Percentiles rank a stretch among this genome's conserved stretches.
Conservation (phyloP, 2,113 vertebrate genomes). For the Corydoras maculifer region DNA sequence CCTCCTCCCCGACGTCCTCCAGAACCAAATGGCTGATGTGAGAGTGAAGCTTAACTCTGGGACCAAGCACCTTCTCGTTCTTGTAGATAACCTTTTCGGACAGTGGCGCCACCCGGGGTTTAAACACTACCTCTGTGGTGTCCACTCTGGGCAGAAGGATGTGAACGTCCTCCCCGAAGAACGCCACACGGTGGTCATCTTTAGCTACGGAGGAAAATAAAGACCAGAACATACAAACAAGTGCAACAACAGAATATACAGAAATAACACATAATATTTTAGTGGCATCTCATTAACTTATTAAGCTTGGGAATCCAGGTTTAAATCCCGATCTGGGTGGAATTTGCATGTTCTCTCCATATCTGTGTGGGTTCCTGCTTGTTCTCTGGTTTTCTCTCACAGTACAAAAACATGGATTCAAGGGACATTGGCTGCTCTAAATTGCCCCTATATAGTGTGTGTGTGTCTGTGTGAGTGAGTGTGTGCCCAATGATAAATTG, state of each 20-base stretch:
- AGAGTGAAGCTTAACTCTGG: constrained; percentile 35
- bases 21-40: constrained; percentile 54
- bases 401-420: too few species aligned
- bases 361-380: too few species aligned
- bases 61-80: constrained; percentile 32
- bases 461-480: too few species aligned
- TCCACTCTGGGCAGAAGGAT: constrained; percentile 45
- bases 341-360: too few species aligned
- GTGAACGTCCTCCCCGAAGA: constrained; percentile 64
- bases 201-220: constrained; percentile 42
- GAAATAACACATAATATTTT: neutral
- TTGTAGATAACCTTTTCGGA: constrained; percentile 45
- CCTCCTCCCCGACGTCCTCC: constrained; percentile 61
- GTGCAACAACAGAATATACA: neutral
- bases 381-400: too few species aligned
- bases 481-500: too few species aligned
- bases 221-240: neutral
- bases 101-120: constrained; percentile 27
- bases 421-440: too few species aligned
- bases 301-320: too few species aligned
- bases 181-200: constrained; percentile 53
- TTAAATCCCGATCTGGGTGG: too few species aligned
- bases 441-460: too few species aligned
- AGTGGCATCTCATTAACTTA: neutral
- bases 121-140: constrained; percentile 53